Evolutionary conservation across 2,113 vertebrate species (phyloP).

Genomic region (sheep (Ovis aries)): ARS-UI_Ramb_v3.0 NC_056066.1:66018501-66019000

Average conservation of each 20-base stretch:
- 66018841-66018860: not conserved
- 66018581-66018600: slow-evolving; percentile 13
- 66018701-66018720: not conserved
- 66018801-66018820: not conserved
- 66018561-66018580: slow-evolving; percentile 2
- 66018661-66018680: not conserved
- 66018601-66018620: not conserved
- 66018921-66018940: not conserved
- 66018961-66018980: not conserved
- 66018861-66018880: not conserved
- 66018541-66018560: not conserved
- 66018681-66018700: not conserved
- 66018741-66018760: not conserved
- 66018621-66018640: not conserved
- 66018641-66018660: not conserved
- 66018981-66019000: not conserved
- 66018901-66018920: not conserved
- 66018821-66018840: not conserved
- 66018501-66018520: not conserved
- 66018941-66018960: not conserved
- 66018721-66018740: not conserved
- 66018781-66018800: not conserved
- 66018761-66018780: not conserved
- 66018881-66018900: not conserved
- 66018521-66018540: not conserved